Base-by-base conservation (phyloP, 2,113 vertebrate species). In the Brachionichthys hirsutus region DNA sequence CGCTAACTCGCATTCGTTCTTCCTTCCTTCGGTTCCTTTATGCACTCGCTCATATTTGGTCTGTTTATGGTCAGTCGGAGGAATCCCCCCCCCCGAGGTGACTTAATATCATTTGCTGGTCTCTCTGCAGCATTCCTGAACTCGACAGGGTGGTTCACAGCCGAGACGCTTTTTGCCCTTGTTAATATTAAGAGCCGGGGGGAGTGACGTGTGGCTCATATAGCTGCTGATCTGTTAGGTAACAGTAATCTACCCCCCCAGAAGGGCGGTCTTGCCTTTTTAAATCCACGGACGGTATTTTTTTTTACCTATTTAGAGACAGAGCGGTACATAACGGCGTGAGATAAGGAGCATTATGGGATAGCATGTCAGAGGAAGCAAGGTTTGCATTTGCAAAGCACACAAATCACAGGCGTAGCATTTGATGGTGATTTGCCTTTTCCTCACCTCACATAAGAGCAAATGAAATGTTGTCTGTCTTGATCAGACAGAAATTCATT, bases 71-170 rank as follows among this genome's bases (percentile, higher is more conserved):
- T 10, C 10, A 9, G 36, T 3, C 8, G 36, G 36, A 40, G 9
- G 36, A 40, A 40, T 40, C 12, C 3, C 63, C 62, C 52, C 34
- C 34, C 12, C 54, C 51, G 67, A 46, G 2, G 7, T 45, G 19
- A 45, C 44, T 71, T 41, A 20, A 62, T 45, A 43, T 62, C 48
- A 67, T 48, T 69, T 44, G 20, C 54, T 41, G 44, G 34, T 54
- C 55, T 49, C 48, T 61, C 54, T 73, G 54, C 58, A 53, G 66
- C 38, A 38, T 41, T 51, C 48, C 54, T 61, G 17, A 54, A 54
- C 58, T 70, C 59, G 55, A 36, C 54, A 62, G 58, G 75, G 67
- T 60, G 65, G 71, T 67, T 64, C 51, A 75, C 75, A 63, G 69
- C 24, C 43, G 30, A 63, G 54, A 18, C 52, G 57, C 47, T 16